Conservation (phyloP, 2,797 vertebrate species). For the Vespertilio murinus region DNA sequence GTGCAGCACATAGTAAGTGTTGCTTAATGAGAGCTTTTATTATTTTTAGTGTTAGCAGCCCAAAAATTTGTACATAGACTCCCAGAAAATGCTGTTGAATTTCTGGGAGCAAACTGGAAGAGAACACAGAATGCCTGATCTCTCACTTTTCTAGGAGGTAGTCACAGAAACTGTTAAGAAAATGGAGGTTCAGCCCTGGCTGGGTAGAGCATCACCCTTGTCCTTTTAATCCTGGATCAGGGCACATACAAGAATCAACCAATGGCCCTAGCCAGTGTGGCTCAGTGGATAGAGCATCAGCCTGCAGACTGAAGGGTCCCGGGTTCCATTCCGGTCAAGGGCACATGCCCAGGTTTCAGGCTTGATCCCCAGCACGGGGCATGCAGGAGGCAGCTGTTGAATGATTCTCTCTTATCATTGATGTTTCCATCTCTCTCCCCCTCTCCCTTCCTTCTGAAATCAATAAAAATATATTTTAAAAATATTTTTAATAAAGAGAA, state of each 20-base stretch:
- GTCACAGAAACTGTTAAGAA: background rate
- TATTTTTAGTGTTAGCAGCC: too few relatives aligned
- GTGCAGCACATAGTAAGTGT: fast-evolving
- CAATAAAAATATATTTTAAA: background rate
- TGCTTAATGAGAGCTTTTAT: fast-evolving
- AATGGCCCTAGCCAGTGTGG: background rate
- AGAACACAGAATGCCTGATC: background rate
- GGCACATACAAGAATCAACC: background rate
- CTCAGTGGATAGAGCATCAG: too few relatives aligned
- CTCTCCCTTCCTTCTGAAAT: background rate
- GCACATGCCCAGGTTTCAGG: too few relatives aligned
- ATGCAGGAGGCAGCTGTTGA: background rate
- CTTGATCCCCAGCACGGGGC: background rate
- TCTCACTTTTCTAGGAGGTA: background rate
- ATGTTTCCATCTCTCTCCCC: background rate
- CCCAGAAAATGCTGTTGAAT: background rate
- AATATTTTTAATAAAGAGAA: background rate
- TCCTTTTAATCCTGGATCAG: background rate
- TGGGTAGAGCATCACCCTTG: background rate
- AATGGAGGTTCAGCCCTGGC: background rate
- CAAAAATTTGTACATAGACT: fast-evolving
- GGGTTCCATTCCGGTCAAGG: background rate
- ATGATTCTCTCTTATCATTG: background rate
- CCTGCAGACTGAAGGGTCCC: background rate
- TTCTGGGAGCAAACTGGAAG: background rate